A percentile compares a stretch with the other conserved stretches of the same genome.
Evolutionary conservation across 2,888 invertebrate species (phyloP).

Genomic region (Neoitamus cyanurus): DNA sequence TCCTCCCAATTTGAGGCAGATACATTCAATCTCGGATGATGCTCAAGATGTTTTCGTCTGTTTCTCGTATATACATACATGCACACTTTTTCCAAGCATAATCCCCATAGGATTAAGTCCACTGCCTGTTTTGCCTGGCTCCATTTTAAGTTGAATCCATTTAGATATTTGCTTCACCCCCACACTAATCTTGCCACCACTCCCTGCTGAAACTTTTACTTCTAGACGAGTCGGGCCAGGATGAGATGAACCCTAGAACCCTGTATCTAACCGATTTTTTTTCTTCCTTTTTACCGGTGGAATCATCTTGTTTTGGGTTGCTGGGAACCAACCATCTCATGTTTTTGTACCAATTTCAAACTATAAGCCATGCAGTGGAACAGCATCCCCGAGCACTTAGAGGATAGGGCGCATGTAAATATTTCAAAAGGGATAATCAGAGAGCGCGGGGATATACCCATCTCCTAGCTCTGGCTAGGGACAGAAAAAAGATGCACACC

Average conservation of each 20-base stretch:
- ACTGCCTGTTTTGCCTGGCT: constrained; percentile 1
- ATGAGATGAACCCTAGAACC: constrained; percentile 7
- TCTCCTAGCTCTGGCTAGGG: background rate
- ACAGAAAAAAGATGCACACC: background rate
- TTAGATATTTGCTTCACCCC: constrained; percentile 36
- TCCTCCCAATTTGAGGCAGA: constrained; percentile 22
- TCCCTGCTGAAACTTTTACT: constrained; percentile 2
- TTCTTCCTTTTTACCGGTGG: background rate
- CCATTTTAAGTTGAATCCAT: constrained; percentile 41
- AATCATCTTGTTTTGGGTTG: constrained; percentile 5
- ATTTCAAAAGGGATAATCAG: constrained; percentile 39
- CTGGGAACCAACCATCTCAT: constrained; percentile 18
- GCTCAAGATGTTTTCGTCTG: constrained; percentile 17
- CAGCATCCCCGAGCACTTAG: constrained; percentile 32
- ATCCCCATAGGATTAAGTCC: constrained; percentile 34
- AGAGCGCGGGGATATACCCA: background rate
- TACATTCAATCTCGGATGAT: constrained; percentile 23
- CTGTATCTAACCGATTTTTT: constrained; percentile 17
- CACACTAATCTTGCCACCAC: constrained; percentile 15
- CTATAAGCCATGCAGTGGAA: constrained; percentile 18
- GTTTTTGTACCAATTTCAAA: constrained; percentile 28
- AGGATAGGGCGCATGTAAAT: constrained; percentile 31
- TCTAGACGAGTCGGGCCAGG: background rate
- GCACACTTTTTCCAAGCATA: background rate
- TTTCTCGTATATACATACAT: background rate